These are phyloP conservation scores for Grallaria varia DNA, from an alignment of 2,113 vertebrate genomes.

Conservation along the genomic window DNA sequence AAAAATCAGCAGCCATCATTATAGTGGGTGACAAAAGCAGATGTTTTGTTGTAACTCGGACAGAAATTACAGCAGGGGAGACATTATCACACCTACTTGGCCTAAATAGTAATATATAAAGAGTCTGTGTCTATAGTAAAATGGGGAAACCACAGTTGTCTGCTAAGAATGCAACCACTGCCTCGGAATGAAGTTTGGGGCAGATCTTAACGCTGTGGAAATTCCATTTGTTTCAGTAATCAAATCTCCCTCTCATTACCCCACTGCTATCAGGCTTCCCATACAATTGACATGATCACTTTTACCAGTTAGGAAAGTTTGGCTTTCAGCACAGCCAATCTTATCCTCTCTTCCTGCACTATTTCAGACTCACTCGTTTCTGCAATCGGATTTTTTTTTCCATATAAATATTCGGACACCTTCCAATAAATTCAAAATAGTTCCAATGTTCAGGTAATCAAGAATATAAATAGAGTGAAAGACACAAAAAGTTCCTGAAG, in stretches of 20 bases:
- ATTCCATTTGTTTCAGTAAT: conserved; percentile 55
- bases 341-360: background rate
- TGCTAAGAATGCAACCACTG: background rate
- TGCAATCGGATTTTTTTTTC: background rate
- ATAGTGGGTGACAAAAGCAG: background rate
- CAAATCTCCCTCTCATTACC: conserved; percentile 28
- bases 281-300: conserved; percentile 9
- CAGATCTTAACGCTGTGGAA: conserved; percentile 30
- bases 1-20: background rate
- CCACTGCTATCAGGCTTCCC: background rate
- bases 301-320: background rate
- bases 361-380: background rate
- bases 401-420: background rate
- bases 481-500: background rate
- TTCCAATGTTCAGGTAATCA: background rate
- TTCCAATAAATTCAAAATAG: background rate
- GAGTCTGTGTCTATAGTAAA: background rate
- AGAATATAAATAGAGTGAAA: background rate
- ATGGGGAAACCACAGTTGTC: fast-evolving
- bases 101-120: background rate
- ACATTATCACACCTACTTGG: background rate
- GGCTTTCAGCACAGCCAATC: background rate
- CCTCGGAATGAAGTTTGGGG: background rate
- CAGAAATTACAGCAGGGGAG: background rate
- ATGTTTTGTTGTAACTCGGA: background rate